Evolutionary conservation across 2,797 vertebrate species (phyloP).

Genomic region (Arnoldichthys spilopterus): DNA sequence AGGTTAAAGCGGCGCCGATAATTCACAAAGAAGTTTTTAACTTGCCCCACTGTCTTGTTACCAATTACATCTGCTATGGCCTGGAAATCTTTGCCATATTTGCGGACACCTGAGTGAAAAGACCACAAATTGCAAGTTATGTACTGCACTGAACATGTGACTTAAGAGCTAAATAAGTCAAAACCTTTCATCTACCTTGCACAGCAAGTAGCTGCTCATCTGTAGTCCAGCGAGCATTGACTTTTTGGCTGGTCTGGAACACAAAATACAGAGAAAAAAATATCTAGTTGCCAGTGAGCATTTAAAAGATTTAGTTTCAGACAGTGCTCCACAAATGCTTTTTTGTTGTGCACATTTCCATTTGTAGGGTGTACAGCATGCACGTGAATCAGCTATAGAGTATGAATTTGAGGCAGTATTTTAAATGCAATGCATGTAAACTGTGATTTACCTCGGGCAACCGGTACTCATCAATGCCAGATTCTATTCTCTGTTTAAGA

Average conservation of each 20-base stretch:
- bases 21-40: slow-evolving; percentile 99
- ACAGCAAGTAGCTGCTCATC: slow-evolving; percentile 98
- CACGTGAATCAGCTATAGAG: not conserved
- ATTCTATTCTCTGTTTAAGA: slow-evolving; percentile 94
- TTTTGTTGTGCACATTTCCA: no score
- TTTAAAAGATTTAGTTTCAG: not conserved
- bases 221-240: slow-evolving; percentile 98
- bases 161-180: not conserved
- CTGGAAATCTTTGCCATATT: slow-evolving; percentile 99
- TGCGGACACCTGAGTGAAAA: slow-evolving; percentile 86
- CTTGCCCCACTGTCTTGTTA: slow-evolving; percentile 98
- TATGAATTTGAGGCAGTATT: no score
- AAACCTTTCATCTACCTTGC: slow-evolving; percentile 82
- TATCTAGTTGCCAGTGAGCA: not conserved
- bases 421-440: not conserved
- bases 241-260: slow-evolving; percentile 94
- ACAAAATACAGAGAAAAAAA: not conserved
- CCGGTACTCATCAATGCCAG: slow-evolving; percentile 90
- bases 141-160: not conserved
- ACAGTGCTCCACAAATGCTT: no score
- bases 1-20: slow-evolving; percentile 99
- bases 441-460: slow-evolving; percentile 87
- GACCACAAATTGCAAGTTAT: not conserved
- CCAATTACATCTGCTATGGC: slow-evolving; percentile 99
- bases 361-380: not conserved